Conservation (phyloP, 2,113 vertebrate genomes). For the Riparia riparia region DNA sequence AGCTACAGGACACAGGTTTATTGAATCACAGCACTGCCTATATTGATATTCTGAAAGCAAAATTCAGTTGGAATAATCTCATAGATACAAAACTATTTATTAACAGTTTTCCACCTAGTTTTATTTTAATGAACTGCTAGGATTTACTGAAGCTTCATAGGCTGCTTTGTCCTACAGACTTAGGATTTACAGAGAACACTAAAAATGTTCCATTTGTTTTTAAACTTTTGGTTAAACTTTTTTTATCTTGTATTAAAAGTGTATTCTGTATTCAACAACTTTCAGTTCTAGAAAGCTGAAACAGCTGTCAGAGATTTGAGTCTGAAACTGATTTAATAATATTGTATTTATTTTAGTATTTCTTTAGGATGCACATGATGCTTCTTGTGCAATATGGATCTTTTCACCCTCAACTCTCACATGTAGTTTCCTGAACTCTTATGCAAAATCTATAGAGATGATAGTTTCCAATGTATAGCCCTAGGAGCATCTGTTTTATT, state of each 20-base stretch:
- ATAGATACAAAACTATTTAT: conserved; percentile 15
- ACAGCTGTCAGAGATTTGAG: background rate
- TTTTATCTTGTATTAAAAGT: background rate
- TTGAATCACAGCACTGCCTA: conserved; percentile 62
- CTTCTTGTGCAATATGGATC: background rate
- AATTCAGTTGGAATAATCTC: conserved; percentile 51
- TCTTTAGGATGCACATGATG: background rate
- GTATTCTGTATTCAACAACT: background rate
- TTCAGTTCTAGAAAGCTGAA: background rate
- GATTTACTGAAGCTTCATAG: background rate
- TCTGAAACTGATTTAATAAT: background rate
- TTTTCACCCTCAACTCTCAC: conserved; percentile 18
- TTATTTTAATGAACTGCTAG: background rate
- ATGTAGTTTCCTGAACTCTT: conserved; percentile 53
- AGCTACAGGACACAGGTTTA: conserved; percentile 58
- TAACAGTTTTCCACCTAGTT: background rate
- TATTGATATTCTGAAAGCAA: conserved; percentile 59
- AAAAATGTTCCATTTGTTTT: background rate
- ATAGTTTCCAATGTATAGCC: conserved; percentile 29
- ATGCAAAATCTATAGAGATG: conserved; percentile 14
- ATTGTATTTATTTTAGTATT: background rate
- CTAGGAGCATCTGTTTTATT: conserved; percentile 45
- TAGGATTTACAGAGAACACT: background rate
- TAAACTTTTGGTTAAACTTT: background rate
- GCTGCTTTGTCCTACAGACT: background rate